Percentiles rank a stretch among this genome's conserved stretches.
phyloP scores from a whole-genome alignment of 2,888 invertebrate genomes.

The Rotaria macrura region DNA sequence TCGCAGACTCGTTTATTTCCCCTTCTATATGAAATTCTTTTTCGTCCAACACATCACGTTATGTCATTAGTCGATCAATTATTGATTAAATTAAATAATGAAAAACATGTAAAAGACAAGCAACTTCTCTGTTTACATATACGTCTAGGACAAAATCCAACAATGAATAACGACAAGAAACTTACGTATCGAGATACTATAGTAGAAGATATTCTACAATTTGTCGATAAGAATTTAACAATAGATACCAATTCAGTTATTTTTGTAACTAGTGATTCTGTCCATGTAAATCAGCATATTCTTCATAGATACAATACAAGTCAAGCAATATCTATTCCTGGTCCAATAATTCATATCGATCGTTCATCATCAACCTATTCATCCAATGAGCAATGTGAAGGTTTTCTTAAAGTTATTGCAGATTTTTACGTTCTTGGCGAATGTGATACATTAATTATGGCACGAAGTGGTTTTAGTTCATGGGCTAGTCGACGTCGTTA shows the following conservation, averaged over 20 bases:
- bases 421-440: conserved; percentile 10
- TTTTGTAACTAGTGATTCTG: neutral
- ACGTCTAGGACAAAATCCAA: neutral
- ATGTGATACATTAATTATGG: neutral
- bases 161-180: neutral
- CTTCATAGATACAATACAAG: neutral
- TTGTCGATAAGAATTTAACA: neutral
- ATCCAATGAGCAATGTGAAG: neutral
- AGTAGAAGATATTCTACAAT: neutral
- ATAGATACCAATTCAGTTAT: neutral
- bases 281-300: neutral
- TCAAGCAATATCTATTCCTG: neutral
- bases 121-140: neutral
- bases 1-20: neutral
- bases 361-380: neutral
- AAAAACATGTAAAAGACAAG: neutral
- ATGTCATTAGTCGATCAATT: neutral
- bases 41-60: neutral
- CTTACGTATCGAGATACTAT: neutral
- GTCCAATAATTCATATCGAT: conserved; percentile 8
- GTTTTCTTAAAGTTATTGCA: conserved; percentile 6
- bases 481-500: neutral
- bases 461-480: neutral
- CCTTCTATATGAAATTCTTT: neutral
- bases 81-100: neutral